These are phyloP conservation scores for Ophioninae sp. DNA, from an alignment of 2,888 invertebrate species.

Conservation along the genomic window DNA sequence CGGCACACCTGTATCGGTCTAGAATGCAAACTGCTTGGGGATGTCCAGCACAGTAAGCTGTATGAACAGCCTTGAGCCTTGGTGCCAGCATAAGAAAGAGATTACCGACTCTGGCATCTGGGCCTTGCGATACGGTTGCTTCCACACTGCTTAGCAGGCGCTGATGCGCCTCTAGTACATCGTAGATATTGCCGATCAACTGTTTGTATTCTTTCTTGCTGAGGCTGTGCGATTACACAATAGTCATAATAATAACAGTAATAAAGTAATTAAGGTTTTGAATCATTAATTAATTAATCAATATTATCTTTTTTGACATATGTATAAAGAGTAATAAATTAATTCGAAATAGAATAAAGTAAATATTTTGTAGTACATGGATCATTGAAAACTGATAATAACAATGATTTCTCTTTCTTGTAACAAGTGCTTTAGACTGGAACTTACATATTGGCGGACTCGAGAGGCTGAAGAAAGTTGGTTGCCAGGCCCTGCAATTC, in stretches of 20 bases:
- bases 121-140: slow-evolving; percentile 87
- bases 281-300: neutral
- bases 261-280: neutral
- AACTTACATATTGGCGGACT: slow-evolving; percentile 92
- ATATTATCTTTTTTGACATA: too few relatives aligned
- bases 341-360: too few relatives aligned
- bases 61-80: slow-evolving; percentile 91
- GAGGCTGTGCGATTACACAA: slow-evolving; percentile 83
- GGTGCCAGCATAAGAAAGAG: slow-evolving; percentile 93
- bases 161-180: slow-evolving; percentile 93
- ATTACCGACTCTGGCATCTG: slow-evolving; percentile 94
- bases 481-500: slow-evolving; percentile 93
- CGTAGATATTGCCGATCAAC: slow-evolving; percentile 93
- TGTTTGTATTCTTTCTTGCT: slow-evolving; percentile 93
- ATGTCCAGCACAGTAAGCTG: slow-evolving; percentile 95
- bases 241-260: neutral
- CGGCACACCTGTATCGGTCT: slow-evolving; percentile 93
- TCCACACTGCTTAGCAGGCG: slow-evolving; percentile 90
- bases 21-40: slow-evolving; percentile 96
- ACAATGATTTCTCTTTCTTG: too few relatives aligned
- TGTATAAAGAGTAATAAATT: too few relatives aligned
- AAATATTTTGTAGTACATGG: too few relatives aligned
- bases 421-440: neutral
- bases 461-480: slow-evolving; percentile 94
- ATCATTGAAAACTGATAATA: too few relatives aligned